Conservation (phyloP, 2,888 invertebrate species). For the Chydorus sphaericus region DNA sequence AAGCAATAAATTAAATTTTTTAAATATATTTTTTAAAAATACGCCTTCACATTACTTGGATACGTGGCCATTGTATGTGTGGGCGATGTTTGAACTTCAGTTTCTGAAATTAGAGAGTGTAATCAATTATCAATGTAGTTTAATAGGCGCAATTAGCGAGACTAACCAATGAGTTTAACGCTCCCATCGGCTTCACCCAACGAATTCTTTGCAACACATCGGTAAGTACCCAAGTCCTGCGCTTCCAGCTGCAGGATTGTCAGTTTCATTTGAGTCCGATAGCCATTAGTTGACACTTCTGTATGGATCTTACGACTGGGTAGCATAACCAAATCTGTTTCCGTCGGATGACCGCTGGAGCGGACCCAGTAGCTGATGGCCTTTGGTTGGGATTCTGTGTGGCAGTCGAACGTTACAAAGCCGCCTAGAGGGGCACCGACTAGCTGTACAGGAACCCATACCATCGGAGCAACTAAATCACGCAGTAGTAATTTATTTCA, state of each 20-base stretch:
- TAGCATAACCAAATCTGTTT: conserved; percentile 70
- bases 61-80: no score
- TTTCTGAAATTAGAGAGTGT: no score
- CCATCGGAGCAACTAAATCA: conserved; percentile 69
- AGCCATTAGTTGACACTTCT: conserved; percentile 68
- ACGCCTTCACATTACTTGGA: no score
- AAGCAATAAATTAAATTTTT: no score
- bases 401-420: conserved; percentile 82
- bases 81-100: no score
- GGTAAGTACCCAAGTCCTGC: conserved; percentile 78
- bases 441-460: conserved; percentile 85
- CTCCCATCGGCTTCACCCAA: conserved; percentile 86
- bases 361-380: conserved; percentile 89
- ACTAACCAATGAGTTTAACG: conserved; percentile 74
- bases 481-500: not conserved
- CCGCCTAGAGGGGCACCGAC: conserved; percentile 81
- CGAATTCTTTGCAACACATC: conserved; percentile 86
- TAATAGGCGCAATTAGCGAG: conserved; percentile 12
- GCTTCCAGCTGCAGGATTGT: conserved; percentile 68
- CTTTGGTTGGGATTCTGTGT: conserved; percentile 79
- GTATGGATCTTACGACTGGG: conserved; percentile 77
- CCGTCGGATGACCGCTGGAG: conserved; percentile 17
- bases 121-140: no score
- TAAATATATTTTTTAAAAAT: no score
- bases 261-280: conserved; percentile 76